Evolutionary conservation across 53 echinoderm and acorn worm species (phyloP).

Genomic region (Temnopleurus reevesii): DNA sequence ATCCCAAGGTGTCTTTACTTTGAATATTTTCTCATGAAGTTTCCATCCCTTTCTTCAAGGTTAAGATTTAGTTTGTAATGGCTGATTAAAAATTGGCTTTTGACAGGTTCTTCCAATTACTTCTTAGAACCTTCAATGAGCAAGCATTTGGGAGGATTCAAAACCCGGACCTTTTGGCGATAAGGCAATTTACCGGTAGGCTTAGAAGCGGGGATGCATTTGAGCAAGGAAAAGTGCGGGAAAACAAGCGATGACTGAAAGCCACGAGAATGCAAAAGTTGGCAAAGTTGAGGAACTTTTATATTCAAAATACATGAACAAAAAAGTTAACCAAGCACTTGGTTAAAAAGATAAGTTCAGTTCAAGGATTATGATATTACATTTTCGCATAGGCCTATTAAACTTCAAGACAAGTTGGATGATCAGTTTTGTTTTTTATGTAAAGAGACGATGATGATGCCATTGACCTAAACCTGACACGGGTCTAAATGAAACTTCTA

Average conservation of each 20-base stretch:
- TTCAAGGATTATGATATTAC: no score
- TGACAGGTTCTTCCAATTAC: conserved; percentile 1
- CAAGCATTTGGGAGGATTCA: conserved; percentile 52
- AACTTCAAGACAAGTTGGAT: no score
- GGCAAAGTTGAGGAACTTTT: not conserved
- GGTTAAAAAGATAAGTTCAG: no score
- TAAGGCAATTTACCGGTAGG: conserved; percentile 59
- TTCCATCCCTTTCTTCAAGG: not conserved
- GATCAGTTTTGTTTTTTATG: no score
- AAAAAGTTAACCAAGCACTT: no score
- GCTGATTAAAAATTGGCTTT: not conserved
- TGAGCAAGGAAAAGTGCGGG: conserved; percentile 27
- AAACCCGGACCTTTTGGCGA: conserved; percentile 53
- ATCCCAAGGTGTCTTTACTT: not conserved
- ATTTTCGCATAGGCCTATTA: no score
- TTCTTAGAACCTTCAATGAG: conserved; percentile 25
- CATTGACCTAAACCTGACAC: no score
- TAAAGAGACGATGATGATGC: no score
- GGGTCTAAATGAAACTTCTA: no score
- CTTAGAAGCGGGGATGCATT: conserved; percentile 48
- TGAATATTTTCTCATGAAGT: not conserved
- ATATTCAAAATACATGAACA: no score
- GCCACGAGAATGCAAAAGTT: not conserved
- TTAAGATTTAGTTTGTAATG: not conserved
- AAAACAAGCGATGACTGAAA: conserved; percentile 42